Evolutionary conservation across 2,113 vertebrate genomes (phyloP).

Genomic region (Vulpes ferrilata): DNA sequence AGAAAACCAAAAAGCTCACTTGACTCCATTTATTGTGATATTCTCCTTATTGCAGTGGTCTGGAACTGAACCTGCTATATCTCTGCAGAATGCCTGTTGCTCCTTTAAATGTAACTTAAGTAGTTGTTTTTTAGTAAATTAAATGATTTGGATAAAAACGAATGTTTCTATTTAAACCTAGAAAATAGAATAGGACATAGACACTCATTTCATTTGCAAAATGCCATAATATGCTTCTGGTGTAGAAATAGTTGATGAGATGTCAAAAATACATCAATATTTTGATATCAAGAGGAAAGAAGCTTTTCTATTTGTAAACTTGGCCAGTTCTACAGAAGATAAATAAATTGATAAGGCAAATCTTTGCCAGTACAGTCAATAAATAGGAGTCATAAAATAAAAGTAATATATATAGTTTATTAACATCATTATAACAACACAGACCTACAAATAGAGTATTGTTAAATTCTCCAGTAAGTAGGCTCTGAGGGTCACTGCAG

Average conservation of each 20-base stretch:
- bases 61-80: not conserved
- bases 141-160: not conserved
- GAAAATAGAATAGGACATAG: not conserved
- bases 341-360: conserved; percentile 25
- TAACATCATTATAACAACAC: not conserved
- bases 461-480: not conserved
- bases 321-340: not conserved
- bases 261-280: conserved; percentile 53
- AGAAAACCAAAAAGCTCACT: not conserved
- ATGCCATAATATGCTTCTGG: conserved; percentile 35
- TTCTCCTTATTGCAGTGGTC: not conserved
- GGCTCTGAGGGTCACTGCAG: not conserved
- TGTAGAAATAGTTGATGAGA: conserved; percentile 18
- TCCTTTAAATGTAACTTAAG: not conserved
- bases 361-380: not conserved
- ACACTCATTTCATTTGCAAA: not conserved
- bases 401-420: not conserved
- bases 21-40: not conserved
- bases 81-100: not conserved
- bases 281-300: conserved; percentile 62
- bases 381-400: not conserved
- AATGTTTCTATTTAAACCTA: not conserved
- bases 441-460: not conserved
- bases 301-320: conserved; percentile 44
- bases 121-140: not conserved